These are phyloP conservation scores for Anabacerthia variegaticeps DNA, from an alignment of 2,797 vertebrate genomes.

Conservation along the genomic window DNA sequence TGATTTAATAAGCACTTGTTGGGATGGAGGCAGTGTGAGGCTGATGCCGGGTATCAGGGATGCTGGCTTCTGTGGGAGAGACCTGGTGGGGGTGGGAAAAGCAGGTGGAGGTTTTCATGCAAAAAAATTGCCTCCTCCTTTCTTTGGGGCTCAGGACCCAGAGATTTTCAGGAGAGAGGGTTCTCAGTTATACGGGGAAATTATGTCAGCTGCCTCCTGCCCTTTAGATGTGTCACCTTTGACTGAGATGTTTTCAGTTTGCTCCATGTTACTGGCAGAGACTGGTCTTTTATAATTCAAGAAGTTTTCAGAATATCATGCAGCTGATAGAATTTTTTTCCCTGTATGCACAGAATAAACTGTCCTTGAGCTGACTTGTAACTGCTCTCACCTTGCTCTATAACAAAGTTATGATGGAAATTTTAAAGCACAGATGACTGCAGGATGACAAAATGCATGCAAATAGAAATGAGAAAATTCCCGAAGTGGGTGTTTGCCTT, in stretches of 20 bases:
- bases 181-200: not conserved
- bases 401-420: not conserved
- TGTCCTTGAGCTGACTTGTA: not conserved
- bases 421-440: not conserved
- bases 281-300: rapidly evolving
- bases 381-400: not conserved
- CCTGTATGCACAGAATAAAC: not conserved
- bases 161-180: not conserved
- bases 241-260: not conserved
- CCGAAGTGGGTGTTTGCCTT: not conserved
- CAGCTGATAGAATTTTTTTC: not conserved
- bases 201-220: not conserved
- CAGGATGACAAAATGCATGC: not conserved
- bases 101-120: not conserved
- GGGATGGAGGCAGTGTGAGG: rapidly evolving
- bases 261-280: not conserved
- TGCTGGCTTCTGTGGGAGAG: not conserved
- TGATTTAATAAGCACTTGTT: not conserved
- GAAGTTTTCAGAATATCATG: not conserved
- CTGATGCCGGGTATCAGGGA: rapidly evolving
- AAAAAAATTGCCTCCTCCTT: not conserved
- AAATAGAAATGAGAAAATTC: not conserved
- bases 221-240: not conserved
- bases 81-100: not conserved
- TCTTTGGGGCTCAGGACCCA: not conserved